Percentiles rank a stretch among this genome's conserved stretches.
phyloP scores from a whole-genome alignment of 2,113 vertebrate genomes.

The Verasper variegatus region DNA sequence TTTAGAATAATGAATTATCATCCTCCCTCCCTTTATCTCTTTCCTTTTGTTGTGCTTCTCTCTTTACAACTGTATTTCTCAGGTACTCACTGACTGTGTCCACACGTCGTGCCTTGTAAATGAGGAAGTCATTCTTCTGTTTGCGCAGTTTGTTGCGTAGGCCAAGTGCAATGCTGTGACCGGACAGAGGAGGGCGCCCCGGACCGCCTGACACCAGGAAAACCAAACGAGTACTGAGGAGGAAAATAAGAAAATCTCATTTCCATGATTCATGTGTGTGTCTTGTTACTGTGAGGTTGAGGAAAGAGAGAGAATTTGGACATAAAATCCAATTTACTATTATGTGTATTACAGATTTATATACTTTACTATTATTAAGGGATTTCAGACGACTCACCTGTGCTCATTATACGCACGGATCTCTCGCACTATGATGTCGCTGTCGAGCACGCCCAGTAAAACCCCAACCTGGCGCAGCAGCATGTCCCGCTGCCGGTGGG shows the following conservation, averaged over 20 bases:
- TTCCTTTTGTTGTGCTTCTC: not conserved
- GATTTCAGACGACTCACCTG: slow-evolving; percentile 81
- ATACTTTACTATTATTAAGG: no score
- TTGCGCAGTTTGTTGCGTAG: slow-evolving; percentile 91
- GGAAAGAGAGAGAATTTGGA: no score
- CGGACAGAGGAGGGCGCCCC: slow-evolving; percentile 90
- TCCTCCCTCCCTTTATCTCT: no score
- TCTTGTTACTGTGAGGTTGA: no score
- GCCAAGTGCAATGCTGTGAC: slow-evolving; percentile 87
- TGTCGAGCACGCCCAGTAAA: slow-evolving; percentile 93
- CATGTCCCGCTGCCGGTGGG: slow-evolving; percentile 95
- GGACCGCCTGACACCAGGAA: slow-evolving; percentile 94
- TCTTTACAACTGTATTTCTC: not conserved
- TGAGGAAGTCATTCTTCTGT: slow-evolving; percentile 95
- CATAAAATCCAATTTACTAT: no score
- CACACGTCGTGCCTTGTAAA: slow-evolving; percentile 90
- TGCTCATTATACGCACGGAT: slow-evolving; percentile 93
- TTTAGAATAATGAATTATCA: no score
- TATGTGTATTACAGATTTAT: no score
- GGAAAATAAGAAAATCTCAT: no score
- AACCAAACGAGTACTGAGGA: slow-evolving; percentile 92
- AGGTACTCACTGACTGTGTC: slow-evolving; percentile 93
- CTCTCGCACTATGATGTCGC: slow-evolving; percentile 93
- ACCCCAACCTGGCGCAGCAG: slow-evolving; percentile 96
- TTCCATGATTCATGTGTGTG: no score